Base-by-base conservation (phyloP, 35 echinoderm and acorn worm genomes). In the Diadema setosum region DNA sequence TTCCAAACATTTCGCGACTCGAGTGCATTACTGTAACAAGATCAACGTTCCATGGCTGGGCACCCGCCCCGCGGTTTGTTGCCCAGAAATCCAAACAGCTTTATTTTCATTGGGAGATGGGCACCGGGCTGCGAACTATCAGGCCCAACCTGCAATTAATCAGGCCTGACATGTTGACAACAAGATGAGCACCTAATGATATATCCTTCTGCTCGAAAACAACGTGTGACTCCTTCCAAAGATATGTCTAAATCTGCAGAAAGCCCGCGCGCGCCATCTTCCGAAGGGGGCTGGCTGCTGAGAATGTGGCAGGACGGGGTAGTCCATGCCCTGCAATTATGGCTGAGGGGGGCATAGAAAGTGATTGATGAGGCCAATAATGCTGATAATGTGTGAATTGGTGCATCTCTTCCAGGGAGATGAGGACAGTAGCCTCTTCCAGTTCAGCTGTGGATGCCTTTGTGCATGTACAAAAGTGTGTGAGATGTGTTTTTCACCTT, bases 131-230 rank as follows among this genome's bases (percentile, higher is more conserved):
- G 40, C 44, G 73, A 78, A 78, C 73, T 78, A 78, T 39, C 40
- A 44, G 73, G 40, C 73, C 25, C 37, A 36, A 78, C 73, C 44
- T 39, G 24, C 73, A 8, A 78, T 78, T 78, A 78, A 78, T 78
- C 73, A 78, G 29, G 21, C 73, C 35, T 78, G 73, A 78, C 73
- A 78, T 78, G 73, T 78, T 78, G 73, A 78, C 73, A 78, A 78
- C 73, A 78, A 78, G 73, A 78, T 78, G 73, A 78, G 73, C 33
- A 78, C 73, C 73, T 42, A 78, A 78, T 78, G 73, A 78, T 78
- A 78, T 78, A 78, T 78, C 73, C 73, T 78, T 36, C 73, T 78
- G 73, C 35, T 78, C 73, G 27, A 34, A 78, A 78, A 78, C 73
- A 78, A 78, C 73, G 44, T 78, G 33, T 78, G 33, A 78, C 73